phyloP scores from a whole-genome alignment of 1,140 invertebrate species.

The Bursaphelenchus mucronatus region DNA sequence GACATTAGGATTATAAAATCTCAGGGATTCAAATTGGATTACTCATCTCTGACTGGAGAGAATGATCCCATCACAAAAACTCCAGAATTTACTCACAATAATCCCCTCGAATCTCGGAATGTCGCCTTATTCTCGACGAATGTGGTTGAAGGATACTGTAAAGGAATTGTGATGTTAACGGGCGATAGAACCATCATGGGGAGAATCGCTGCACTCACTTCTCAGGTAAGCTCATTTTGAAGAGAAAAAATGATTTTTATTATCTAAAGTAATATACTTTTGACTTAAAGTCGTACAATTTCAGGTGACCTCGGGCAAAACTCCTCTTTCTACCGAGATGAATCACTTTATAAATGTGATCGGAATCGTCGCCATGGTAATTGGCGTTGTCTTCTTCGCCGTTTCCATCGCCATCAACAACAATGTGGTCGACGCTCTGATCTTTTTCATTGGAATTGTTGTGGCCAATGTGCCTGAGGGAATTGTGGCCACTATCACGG shows the following conservation, averaged over 20 bases:
- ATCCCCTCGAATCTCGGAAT: slow-evolving; percentile 63
- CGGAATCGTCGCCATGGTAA: slow-evolving; percentile 62
- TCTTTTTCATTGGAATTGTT: slow-evolving; percentile 50
- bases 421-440: slow-evolving; percentile 37
- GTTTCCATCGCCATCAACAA: slow-evolving; percentile 58
- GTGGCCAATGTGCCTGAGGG: slow-evolving; percentile 49
- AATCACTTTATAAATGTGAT: slow-evolving; percentile 64
- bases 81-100: slow-evolving; percentile 61
- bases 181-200: slow-evolving; percentile 76
- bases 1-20: slow-evolving; percentile 62
- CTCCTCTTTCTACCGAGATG: slow-evolving; percentile 64
- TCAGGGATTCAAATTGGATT: slow-evolving; percentile 47
- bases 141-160: slow-evolving; percentile 61
- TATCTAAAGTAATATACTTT: too few relatives aligned
- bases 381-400: slow-evolving; percentile 62
- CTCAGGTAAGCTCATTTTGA: too few relatives aligned
- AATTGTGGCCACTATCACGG: not conserved
- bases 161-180: slow-evolving; percentile 78
- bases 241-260: too few relatives aligned
- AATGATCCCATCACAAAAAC: slow-evolving; percentile 60
- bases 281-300: too few relatives aligned
- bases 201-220: too few relatives aligned
- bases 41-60: slow-evolving; percentile 62
- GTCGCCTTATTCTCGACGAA: slow-evolving; percentile 64
- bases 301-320: slow-evolving; percentile 65